Evolutionary conservation across 2,113 vertebrate genomes (phyloP), one percentile per base, ranked within the genome.

Genomic region (Tupaia chinensis): DNA sequence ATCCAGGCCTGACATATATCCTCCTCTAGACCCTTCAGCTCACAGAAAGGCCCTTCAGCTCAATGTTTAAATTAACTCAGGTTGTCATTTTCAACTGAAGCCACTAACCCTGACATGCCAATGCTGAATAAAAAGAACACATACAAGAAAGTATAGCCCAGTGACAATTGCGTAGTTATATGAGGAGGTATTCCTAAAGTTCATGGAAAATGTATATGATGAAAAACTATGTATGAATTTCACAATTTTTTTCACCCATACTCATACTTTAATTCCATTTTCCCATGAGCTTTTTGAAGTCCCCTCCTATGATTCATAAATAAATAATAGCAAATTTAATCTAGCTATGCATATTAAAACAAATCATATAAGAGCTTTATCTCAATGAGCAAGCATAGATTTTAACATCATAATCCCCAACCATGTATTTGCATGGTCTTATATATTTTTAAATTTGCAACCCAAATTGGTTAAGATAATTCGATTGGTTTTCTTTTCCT

Each of bases 291-390:
- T 4, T 44, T 44, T 44, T 44, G 44, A 44, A 44, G 44, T 5
- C 44, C 44, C 44, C 44, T 44, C 44, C 44, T 44, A 44, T 44
- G 89, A 65, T 44, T 73, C 83, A 94, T 91, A 94, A 78, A 83
- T 88, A 91, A 91, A 96, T 22, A 12, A 65, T 66, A 93, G 63
- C 32, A 91, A 93, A 82, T 20, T 86, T 86, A 91, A 94, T 93
- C 58, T 88, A 65, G 34, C 34, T 85, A 44, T 68, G 27, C 20
- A 63, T 80, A 90, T 86, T 73, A 94, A 89, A 72, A 92, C 53
- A 90, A 91, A 80, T 93, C 89, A 78, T 88, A 60, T 89, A 70
- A 73, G 56, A 87, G 27, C 91, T 84, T 87, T 85, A 85, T 90
- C 73, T 89, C 34, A 94, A 90, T 32, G 88, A 69, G 80, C 93